These are phyloP conservation scores for Panzeria rudis DNA, from an alignment of 2,888 invertebrate species.

Conservation along the genomic window DNA sequence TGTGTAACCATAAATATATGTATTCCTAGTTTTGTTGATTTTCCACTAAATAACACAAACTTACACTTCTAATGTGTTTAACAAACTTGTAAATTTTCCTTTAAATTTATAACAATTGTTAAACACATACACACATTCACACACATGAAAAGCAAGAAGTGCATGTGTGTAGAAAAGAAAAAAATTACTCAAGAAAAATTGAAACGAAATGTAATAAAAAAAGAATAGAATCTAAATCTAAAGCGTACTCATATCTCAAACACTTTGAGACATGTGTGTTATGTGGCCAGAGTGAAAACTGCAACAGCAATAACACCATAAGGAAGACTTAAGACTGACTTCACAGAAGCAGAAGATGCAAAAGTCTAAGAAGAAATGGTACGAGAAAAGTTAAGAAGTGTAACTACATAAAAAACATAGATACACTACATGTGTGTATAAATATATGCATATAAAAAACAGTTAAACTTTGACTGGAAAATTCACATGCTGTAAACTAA, in stretches of 20 bases:
- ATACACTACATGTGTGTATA: neutral
- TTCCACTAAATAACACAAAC: conserved; percentile 61
- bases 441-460: conserved; percentile 50
- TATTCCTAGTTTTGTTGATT: conserved; percentile 32
- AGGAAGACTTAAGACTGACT: neutral
- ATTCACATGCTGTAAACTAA: conserved; percentile 71
- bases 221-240: conserved; percentile 66
- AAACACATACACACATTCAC: neutral
- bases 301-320: conserved; percentile 4
- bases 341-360: conserved; percentile 31
- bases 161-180: conserved; percentile 1
- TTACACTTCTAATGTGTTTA: conserved; percentile 70
- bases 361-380: conserved; percentile 53
- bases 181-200: conserved; percentile 18
- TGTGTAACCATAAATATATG: conserved; percentile 13
- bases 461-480: conserved; percentile 73
- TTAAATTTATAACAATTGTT: conserved; percentile 69
- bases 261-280: conserved; percentile 53
- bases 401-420: neutral
- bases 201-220: conserved; percentile 30
- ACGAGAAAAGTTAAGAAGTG: conserved; percentile 36
- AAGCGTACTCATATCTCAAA: conserved; percentile 71
- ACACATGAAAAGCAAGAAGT: conserved; percentile 25
- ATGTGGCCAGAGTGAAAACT: conserved; percentile 14
- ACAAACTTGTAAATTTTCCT: conserved; percentile 71